A percentile compares a stretch with the other conserved stretches of the same genome.
phyloP scores from a whole-genome alignment of 1,140 invertebrate genomes.

The Agraylea sexmaculata region DNA sequence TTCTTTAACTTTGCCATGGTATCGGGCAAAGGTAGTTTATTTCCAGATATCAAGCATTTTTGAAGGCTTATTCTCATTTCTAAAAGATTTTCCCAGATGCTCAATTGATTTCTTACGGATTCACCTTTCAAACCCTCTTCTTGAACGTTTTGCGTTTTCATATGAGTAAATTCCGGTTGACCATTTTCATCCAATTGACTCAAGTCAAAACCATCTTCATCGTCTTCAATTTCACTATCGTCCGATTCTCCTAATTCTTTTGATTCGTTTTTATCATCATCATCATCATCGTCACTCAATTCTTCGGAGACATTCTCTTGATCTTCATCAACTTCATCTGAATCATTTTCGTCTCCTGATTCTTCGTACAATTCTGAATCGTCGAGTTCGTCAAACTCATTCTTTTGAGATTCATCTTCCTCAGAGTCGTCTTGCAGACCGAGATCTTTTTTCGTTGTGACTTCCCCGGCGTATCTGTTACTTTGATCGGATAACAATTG shows the following conservation, averaged over 20 bases:
- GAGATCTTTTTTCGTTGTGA: slow-evolving; percentile 41
- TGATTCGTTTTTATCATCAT: slow-evolving; percentile 20
- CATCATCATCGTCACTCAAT: slow-evolving; percentile 20
- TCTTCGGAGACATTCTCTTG: slow-evolving; percentile 18
- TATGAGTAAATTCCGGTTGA: slow-evolving; percentile 40
- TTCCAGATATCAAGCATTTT: slow-evolving; percentile 58
- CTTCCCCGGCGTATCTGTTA: slow-evolving; percentile 60
- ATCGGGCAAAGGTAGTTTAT: slow-evolving; percentile 61
- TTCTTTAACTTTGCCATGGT: slow-evolving; percentile 38
- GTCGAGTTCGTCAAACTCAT: slow-evolving; percentile 23
- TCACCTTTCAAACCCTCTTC: slow-evolving; percentile 62
- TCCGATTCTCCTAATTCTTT: slow-evolving; percentile 16
- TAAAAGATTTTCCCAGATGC: slow-evolving; percentile 70
- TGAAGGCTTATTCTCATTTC: slow-evolving; percentile 78
- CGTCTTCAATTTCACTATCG: slow-evolving; percentile 24
- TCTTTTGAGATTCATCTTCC: slow-evolving; percentile 22
- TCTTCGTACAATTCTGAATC: slow-evolving; percentile 27
- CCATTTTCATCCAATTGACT: slow-evolving; percentile 34
- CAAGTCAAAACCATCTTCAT: slow-evolving; percentile 34
- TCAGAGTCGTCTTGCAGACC: slow-evolving; percentile 19
- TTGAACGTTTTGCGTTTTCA: slow-evolving; percentile 42
- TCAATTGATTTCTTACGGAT: slow-evolving; percentile 63
- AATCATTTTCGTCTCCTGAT: slow-evolving; percentile 20
- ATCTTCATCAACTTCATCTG: slow-evolving; percentile 17
- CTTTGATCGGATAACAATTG: slow-evolving; percentile 54